Base-by-base conservation (phyloP, 2,888 invertebrate species). In the Acrobasis suavella region DNA sequence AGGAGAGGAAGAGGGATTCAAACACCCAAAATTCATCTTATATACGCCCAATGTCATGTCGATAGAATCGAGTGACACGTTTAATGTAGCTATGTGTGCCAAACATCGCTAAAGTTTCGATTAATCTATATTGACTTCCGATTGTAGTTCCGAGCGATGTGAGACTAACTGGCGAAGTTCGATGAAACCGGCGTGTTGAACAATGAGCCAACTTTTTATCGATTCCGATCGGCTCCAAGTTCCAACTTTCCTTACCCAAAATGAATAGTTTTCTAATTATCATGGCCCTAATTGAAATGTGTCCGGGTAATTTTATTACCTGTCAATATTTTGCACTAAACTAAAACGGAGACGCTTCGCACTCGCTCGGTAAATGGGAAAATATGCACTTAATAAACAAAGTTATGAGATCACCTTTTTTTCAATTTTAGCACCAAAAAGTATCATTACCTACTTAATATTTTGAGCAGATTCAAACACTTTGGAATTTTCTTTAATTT, bases 61-160 rank as follows among this genome's bases (percentile, higher is more conserved):
- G 69, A 72, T 72, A 74, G 81, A 80, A 81, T 86, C 83, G 72
- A 77, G 77, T 84, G 76, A 75, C 81, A 77, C 76, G 70, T 70
- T 74, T 74, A 65, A 73, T 76, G 73, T 76, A n/a, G n/a, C n/a
- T n/a, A 56, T 42, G 69, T 69, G 65, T 70, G 70, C 76, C 75
- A 79, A 72, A 70, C 69, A 65, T 69, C 66, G 66, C 66, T 69
- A 69, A 75, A 69, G 72, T 78, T 75, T 75, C 70, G 73, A 78
- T 76, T 67, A 71, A 71, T 77, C 67, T 74, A 70, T 76, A 80
- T 77, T 70, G 75, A 72, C 76, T 82, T 83, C 77, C 76, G 73
- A 76, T 78, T 68, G 74, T 67, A 64, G 69, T 69, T 65, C 74
- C 72, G 64, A 64, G 66, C 68, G 72, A 71, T 60, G 50, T 63